Conservation (phyloP, 1,140 invertebrate species). For the Leptestheria dahalacensis region DNA sequence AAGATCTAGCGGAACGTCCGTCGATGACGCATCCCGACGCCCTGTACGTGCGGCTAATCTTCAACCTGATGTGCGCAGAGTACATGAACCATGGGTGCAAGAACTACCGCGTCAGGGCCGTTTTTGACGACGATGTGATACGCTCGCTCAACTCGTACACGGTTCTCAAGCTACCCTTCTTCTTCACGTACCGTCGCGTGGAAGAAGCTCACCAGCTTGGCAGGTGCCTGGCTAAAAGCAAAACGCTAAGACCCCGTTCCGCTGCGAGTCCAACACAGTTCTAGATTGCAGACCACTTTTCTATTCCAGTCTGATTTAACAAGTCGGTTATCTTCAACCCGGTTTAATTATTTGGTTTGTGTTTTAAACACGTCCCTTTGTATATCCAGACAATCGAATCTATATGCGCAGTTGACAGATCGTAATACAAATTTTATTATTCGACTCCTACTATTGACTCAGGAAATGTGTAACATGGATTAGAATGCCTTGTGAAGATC, state of each 20-base stretch:
- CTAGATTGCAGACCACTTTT: too few species aligned
- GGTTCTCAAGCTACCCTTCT: not conserved
- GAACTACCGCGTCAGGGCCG: not conserved
- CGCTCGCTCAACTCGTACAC: not conserved
- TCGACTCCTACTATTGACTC: too few species aligned
- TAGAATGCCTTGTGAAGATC: too few species aligned
- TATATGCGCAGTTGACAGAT: too few species aligned
- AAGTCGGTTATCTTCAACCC: too few species aligned
- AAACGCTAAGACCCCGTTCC: not conserved
- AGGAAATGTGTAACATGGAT: too few species aligned
- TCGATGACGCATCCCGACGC: not conserved
- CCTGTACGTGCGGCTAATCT: not conserved
- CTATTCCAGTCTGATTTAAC: too few species aligned
- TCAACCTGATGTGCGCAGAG: constrained; percentile 4
- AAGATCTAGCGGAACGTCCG: not conserved
- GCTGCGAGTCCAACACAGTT: too few species aligned
- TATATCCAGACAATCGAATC: too few species aligned
- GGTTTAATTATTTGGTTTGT: too few species aligned
- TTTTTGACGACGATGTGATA: not conserved
- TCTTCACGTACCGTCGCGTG: not conserved
- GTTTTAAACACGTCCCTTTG: too few species aligned
- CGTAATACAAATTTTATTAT: too few species aligned
- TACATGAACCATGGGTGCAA: not conserved
- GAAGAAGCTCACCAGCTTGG: not conserved
- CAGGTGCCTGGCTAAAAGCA: not conserved